Percentiles rank a stretch among this genome's conserved stretches.
Conservation (phyloP, 2,888 invertebrate species). For the Scaptomyza polygonia region DNA sequence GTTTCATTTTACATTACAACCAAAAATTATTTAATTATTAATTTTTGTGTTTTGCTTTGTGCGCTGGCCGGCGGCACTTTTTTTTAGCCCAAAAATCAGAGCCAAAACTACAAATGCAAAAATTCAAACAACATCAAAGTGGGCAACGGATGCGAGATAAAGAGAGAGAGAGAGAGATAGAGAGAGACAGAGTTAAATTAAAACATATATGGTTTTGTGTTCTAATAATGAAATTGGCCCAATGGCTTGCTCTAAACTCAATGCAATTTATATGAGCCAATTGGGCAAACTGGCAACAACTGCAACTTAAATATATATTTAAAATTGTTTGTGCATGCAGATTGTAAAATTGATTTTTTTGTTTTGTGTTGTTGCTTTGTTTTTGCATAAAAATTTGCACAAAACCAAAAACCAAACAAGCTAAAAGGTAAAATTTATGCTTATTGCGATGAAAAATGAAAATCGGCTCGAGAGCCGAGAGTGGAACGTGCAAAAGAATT, state of each 20-base stretch:
- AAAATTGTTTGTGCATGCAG: slow-evolving; percentile 41
- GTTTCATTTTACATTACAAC: slow-evolving; percentile 37
- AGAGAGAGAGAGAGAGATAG: background rate
- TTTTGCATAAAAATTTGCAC: slow-evolving; percentile 3
- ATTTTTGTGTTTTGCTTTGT: slow-evolving; percentile 67
- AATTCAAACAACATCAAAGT: slow-evolving; percentile 26
- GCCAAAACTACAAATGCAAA: slow-evolving; percentile 27
- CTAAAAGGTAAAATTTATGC: slow-evolving; percentile 56
- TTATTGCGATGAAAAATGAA: slow-evolving; percentile 61
- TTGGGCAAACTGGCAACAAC: slow-evolving; percentile 46
- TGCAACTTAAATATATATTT: slow-evolving; percentile 49
- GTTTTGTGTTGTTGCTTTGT: slow-evolving; percentile 6
- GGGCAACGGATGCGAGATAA: background rate
- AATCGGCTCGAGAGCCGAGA: slow-evolving; percentile 19
- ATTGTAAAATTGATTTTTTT: slow-evolving; percentile 55
- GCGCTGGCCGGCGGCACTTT: slow-evolving; percentile 57
- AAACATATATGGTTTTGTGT: slow-evolving; percentile 53
- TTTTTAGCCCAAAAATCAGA: slow-evolving; percentile 2
- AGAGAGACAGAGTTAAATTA: slow-evolving; percentile 7
- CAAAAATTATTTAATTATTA: slow-evolving; percentile 66
- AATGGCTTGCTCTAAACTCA: slow-evolving; percentile 33
- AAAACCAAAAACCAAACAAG: slow-evolving; percentile 36
- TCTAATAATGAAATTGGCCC: slow-evolving; percentile 67
- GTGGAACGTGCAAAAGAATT: slow-evolving; percentile 4
- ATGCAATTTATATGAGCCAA: slow-evolving; percentile 67